phyloP scores from a whole-genome alignment of 2,113 vertebrate species.

The Rhabdomys dilectus region DNA sequence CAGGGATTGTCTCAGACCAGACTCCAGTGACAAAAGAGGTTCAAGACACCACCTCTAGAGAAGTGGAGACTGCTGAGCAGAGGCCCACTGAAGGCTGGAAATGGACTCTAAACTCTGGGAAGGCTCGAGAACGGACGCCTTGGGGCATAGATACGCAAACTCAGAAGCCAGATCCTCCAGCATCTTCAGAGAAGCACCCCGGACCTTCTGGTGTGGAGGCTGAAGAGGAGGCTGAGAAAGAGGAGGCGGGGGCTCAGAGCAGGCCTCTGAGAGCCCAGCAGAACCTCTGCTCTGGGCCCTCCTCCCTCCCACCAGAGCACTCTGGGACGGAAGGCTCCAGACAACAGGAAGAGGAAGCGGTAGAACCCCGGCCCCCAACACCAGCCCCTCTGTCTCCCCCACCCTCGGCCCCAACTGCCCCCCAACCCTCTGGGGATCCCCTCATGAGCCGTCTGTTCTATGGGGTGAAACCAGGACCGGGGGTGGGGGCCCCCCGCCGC shows the following conservation, averaged over 20 bases:
- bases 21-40: neutral
- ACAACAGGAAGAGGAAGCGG: conserved; percentile 81
- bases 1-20: neutral
- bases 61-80: neutral
- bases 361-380: conserved; percentile 53
- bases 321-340: conserved; percentile 63
- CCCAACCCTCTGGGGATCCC: conserved; percentile 77
- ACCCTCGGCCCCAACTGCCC: conserved; percentile 65
- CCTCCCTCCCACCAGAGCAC: conserved; percentile 66
- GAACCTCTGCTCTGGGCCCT: conserved; percentile 48
- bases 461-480: conserved; percentile 78
- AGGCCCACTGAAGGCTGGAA: conserved; percentile 69
- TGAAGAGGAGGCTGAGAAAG: conserved; percentile 39
- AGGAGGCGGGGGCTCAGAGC: conserved; percentile 62
- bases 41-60: neutral
- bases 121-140: conserved; percentile 63
- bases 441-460: conserved; percentile 83
- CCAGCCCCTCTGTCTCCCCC: conserved; percentile 67
- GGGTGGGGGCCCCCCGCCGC: conserved; percentile 87
- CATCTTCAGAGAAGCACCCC: neutral
- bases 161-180: conserved; percentile 33
- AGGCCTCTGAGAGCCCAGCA: conserved; percentile 60
- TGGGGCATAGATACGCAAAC: conserved; percentile 23
- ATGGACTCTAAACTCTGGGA: conserved; percentile 78
- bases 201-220: neutral